Evolutionary conservation across 2,888 invertebrate species (phyloP), one percentile per base, ranked within the genome.

Genomic region (Drosophila cognata): DNA sequence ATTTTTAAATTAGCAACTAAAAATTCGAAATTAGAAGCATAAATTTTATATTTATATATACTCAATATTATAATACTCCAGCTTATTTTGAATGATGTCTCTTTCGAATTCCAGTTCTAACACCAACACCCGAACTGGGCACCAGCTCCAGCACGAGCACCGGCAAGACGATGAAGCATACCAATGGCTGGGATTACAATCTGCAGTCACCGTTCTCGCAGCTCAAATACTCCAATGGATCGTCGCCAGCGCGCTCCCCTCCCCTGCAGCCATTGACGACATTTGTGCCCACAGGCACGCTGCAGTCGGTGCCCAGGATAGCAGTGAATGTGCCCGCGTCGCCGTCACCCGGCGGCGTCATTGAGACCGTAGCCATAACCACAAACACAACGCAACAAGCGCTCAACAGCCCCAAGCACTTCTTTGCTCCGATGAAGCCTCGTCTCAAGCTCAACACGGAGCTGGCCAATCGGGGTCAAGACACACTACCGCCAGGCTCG

Each of bases 361-460:
- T 88, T 31, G 91, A 92, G 61, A 91, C 91, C 7, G 83, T 91
- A 21, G 88, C 92, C 60, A 92, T 92, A 29, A 91, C 88, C n/a
- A 92, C 90, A 70, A 87, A 91, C 62, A 85, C 91, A 48, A 66
- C 85, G 36, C 80, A 72, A 67, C 84, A 79, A 76, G 71, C 79
- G 79, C 82, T 82, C 74, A 89, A 88, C 61, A 91, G 89, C 70
- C 93, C 93, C 0, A 94, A 92, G 77, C 94, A 94, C 78, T 94
- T 94, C 74, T 94, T 94, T 81, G 92, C 94, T 29, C 94, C 94
- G 21, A 88, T 93, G 10, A 93, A 93, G 79, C 92, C 92, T 51
- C 91, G 92, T 63, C 82, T 92, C 46, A 91, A 89, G 81, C 77
- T 92, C 59, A 89, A 92, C 82, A 91, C 93, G 68, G 79, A 92